These are phyloP conservation scores for Monomorium pharaonis DNA, from an alignment of 1,140 invertebrate genomes.

Conservation along the genomic window DNA sequence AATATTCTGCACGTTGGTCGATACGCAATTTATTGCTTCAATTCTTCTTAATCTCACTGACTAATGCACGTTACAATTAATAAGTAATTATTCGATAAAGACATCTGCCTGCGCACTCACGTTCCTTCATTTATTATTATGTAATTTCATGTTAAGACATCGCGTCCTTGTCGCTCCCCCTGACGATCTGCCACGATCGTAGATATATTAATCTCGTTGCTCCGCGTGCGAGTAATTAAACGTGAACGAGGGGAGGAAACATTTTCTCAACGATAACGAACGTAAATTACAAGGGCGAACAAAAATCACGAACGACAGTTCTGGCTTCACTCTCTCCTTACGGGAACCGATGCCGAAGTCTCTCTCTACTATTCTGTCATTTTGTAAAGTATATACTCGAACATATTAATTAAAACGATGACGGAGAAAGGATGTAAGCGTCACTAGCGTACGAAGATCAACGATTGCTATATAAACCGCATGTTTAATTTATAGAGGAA, in stretches of 20 bases:
- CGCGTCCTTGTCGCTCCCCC: neutral
- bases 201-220: slow-evolving; percentile 26
- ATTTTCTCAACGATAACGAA: slow-evolving; percentile 39
- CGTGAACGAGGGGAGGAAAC: slow-evolving; percentile 4
- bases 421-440: neutral
- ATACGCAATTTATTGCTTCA: neutral
- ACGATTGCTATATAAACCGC: neutral
- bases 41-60: neutral
- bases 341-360: neutral
- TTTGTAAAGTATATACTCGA: neutral
- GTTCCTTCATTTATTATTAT: slow-evolving; percentile 21
- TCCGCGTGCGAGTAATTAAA: slow-evolving; percentile 25
- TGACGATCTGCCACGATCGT: neutral
- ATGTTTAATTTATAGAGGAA: slow-evolving; percentile 7
- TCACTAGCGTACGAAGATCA: neutral
- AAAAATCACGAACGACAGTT: slow-evolving; percentile 4
- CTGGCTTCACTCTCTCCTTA: neutral
- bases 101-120: neutral
- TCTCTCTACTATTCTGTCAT: neutral
- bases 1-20: neutral
- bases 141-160: slow-evolving; percentile 42
- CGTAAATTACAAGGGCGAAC: slow-evolving; percentile 35
- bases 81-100: slow-evolving; percentile 24
- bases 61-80: slow-evolving; percentile 18
- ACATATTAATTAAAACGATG: slow-evolving; percentile 14